These are phyloP conservation scores for Drosophila anomelani DNA, from an alignment of 2,888 invertebrate species.

Conservation along the genomic window DNA sequence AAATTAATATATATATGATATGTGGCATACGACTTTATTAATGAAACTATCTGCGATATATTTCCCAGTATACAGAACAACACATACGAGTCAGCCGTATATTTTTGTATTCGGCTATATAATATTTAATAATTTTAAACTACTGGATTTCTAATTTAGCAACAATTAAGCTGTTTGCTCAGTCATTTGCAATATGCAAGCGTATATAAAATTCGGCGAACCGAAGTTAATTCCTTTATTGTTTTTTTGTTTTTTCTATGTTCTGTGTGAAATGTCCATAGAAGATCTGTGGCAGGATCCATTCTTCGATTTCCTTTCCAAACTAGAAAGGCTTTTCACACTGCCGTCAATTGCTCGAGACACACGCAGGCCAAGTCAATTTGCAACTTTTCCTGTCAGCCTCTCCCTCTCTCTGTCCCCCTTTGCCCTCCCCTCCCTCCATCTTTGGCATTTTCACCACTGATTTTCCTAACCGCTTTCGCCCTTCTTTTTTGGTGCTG, in stretches of 20 bases:
- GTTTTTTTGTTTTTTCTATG: neutral
- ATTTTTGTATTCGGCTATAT: too few species aligned
- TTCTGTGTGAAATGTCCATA: neutral
- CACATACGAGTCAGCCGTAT: neutral
- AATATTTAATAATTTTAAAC: too few species aligned
- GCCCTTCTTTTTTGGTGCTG: conserved; percentile 10
- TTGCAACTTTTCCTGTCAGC: conserved; percentile 58
- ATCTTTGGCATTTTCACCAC: conserved; percentile 4
- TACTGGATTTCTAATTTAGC: too few species aligned
- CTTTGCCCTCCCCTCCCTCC: too few species aligned
- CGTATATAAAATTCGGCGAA: too few species aligned
- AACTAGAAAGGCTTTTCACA: conserved; percentile 47
- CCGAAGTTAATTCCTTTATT: too few species aligned
- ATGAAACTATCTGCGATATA: too few species aligned
- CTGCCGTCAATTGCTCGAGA: conserved; percentile 9
- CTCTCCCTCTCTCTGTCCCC: neutral
- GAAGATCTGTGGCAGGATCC: conserved; percentile 32
- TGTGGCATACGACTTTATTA: too few species aligned
- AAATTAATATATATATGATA: too few species aligned
- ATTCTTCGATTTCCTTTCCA: conserved; percentile 44
- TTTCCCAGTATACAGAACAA: too few species aligned
- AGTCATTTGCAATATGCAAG: too few species aligned
- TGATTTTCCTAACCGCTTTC: conserved; percentile 12
- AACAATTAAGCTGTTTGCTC: too few species aligned
- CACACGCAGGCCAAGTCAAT: conserved; percentile 58